Evolutionary conservation across 37 sponge, comb jelly and placozoan species (phyloP), one percentile per base, ranked within the genome.

Genomic region (Eunapius fragilis): DNA sequence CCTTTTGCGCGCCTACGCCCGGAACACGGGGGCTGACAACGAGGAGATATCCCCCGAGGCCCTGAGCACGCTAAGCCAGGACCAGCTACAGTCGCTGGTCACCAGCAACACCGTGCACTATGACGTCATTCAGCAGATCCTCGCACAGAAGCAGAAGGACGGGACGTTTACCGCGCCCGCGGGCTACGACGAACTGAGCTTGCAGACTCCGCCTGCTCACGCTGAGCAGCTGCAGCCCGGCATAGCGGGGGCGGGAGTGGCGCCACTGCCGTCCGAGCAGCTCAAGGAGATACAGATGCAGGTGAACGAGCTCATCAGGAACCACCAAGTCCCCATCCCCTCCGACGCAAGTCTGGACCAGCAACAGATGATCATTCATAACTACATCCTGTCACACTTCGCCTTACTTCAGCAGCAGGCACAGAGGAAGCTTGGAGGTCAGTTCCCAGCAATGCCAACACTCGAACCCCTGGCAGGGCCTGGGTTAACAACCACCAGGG

Each of bases 41-140:
- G 30, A 68, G 22, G 84, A 82, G 25, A 90, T 93, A 72, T 82
- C 84, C 14, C 81, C 41, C 0, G 85, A 93, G 35, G 84, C 91
- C 32, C 84, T 93, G 13, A 47, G 70, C 76, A 45, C 91, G 11
- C 91, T 93, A 0, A 93, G 91, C 69, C 70, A 74, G 13, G 91
- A 89, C 9, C 94, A 93, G 48, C 50, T 93, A 30, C 72, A 83
- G 30, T 75, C 82, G 1, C 87, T 93, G 26, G 70, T 90, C 34
- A 89, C 91, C 28, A 93, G 94, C 37, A 93, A 71, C 67, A 87
- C 94, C 31, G 84, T 90, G 27, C 90, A 87, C 73, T 93, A 93
- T 73, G 88, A 90, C 70, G 87, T 90, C 24, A 75, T 93, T 41
- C 90, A 93, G 45, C 94, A 93, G 25, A 84, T 93, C 19, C 73